Conservation (phyloP, 2,888 invertebrate genomes). For the Smittia sp. region DNA sequence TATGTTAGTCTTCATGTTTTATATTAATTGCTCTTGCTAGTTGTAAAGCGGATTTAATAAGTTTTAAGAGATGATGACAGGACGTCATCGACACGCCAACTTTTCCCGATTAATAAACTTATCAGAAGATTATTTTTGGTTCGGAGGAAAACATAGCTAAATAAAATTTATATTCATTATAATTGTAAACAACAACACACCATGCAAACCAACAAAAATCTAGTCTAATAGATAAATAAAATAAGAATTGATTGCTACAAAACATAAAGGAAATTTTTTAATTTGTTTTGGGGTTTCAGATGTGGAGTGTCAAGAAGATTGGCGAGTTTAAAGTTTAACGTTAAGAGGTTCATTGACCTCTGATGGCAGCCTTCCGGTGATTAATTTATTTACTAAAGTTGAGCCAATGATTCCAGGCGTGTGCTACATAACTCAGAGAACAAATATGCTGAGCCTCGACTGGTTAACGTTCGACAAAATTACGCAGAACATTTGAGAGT, state of each 20-base stretch:
- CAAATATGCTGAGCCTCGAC: too few species aligned
- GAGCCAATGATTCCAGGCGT: too few species aligned
- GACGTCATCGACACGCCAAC: neutral
- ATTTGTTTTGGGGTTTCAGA: too few species aligned
- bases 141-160: constrained; percentile 2
- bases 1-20: neutral
- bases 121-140: neutral
- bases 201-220: constrained; percentile 39
- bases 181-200: constrained; percentile 17
- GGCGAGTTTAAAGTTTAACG: too few species aligned
- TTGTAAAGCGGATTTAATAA: constrained; percentile 3
- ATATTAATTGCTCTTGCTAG: neutral
- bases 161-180: constrained; percentile 1
- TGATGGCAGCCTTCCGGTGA: too few species aligned
- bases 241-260: neutral
- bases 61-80: neutral
- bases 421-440: too few species aligned
- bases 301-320: too few species aligned
- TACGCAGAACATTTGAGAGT: too few species aligned
- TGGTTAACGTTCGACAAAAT: too few species aligned
- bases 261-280: neutral
- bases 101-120: neutral
- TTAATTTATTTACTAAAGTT: too few species aligned
- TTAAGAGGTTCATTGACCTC: too few species aligned
- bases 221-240: constrained; percentile 29